These are phyloP conservation scores for Platycheirus albimanus DNA, from an alignment of 2,888 invertebrate genomes.

Conservation along the genomic window DNA sequence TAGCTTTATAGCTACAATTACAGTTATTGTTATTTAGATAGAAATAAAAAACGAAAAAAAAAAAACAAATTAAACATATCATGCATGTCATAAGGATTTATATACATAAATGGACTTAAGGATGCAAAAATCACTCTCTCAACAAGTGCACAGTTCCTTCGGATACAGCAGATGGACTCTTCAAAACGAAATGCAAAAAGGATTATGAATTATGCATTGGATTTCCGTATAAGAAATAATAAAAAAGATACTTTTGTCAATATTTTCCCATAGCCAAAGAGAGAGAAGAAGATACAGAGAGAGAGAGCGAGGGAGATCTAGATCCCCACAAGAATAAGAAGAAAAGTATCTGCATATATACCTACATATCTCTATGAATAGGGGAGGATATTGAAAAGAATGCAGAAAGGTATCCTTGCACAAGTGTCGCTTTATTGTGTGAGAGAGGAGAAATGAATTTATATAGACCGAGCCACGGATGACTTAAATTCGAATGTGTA, in stretches of 20 bases:
- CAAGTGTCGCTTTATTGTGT: conserved; percentile 55
- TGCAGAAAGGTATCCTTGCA: conserved; percentile 58
- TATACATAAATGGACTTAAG: conserved; percentile 11
- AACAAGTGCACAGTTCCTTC: conserved; percentile 58
- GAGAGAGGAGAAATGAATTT: conserved; percentile 1
- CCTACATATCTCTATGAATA: conserved; percentile 5
- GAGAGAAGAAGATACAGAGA: no score
- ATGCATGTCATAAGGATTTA: conserved; percentile 15
- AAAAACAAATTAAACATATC: conserved; percentile 36
- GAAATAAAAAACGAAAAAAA: conserved; percentile 18
- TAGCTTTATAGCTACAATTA: conserved; percentile 24
- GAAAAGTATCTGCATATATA: not conserved
- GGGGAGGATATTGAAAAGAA: conserved; percentile 32
- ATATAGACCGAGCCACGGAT: conserved; percentile 66
- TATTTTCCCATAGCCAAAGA: conserved; percentile 49
- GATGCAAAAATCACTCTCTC: not conserved
- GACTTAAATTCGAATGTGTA: conserved; percentile 73
- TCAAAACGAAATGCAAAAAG: conserved; percentile 26
- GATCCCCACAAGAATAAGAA: not conserved
- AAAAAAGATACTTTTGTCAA: conserved; percentile 66
- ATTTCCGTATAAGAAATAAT: conserved; percentile 56
- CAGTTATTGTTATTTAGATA: conserved; percentile 66
- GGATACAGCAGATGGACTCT: conserved; percentile 30
- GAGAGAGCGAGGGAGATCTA: no score
- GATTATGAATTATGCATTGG: conserved; percentile 64